Base-by-base conservation (phyloP, 2,888 invertebrate genomes). In the Isotomurus palustris region DNA sequence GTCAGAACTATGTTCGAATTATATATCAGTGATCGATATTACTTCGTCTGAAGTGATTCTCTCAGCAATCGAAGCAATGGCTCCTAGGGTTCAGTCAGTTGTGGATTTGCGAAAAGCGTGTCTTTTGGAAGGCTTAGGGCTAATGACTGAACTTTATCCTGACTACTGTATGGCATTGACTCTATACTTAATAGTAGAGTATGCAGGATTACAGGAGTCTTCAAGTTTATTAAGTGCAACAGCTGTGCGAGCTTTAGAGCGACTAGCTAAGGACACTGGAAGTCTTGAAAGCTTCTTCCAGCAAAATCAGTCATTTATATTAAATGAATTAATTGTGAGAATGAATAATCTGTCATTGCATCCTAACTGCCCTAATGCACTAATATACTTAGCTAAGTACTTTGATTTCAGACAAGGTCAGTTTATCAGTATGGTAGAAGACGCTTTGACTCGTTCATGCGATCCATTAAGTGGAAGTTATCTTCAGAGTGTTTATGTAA, bases 271-370 rank as follows among this genome's bases (percentile, higher is more conserved):
- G n/a, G n/a, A n/a, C n/a, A n/a, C n/a, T n/a, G n/a, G n/a, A n/a
- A n/a, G n/a, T n/a, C 2, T 64, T 12, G 21, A 38, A 27, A 10
- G 17, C 12, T 63, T 64, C 43, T 49, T 69, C 10, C 48, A 35
- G 6, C 10, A 54, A 35, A 62, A 69, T 48, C 32, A 64, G 21
- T 60, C 61, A 27, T 41, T 66, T 4, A 59, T 70, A 22, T 51
- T 70, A 51, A 58, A 53, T 17, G 68, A 70, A 47, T 47, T 70
- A 17, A 64, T 56, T 57, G 62, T 64, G 2, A 36, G 67, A 44
- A 62, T 66, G 43, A 25, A 57, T 8, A 56, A 60, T 14, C 36
- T 68, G 5, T 43, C 58, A 10, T 51, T 62, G 19, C 43, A 70
- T 57, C 65, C 65, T 1, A 60, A 60, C 12, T 63, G 61, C 29